Base-by-base conservation (phyloP, 2,888 invertebrate species). In the Meghimatium bilineatum region DNA sequence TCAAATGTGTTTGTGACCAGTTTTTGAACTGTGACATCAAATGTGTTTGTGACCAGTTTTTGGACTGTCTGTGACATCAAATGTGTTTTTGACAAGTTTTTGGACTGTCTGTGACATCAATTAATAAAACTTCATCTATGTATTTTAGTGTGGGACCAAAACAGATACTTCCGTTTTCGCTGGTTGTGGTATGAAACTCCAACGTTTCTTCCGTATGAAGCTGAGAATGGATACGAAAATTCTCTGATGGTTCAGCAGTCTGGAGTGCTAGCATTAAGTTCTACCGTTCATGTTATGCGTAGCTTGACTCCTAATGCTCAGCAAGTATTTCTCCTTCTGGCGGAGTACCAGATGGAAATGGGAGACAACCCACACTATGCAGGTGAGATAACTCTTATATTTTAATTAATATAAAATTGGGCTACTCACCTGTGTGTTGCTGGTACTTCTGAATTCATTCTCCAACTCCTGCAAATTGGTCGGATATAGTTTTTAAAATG, bases 151-250 rank as follows among this genome's bases (percentile, higher is more conserved):
- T 98, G 98, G 97, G 97, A 98, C 92, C 97, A 97, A 90, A 95
- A 95, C 10, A 97, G 97, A 91, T 94, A 97, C 44, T 96, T 96
- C 89, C 96, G 96, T 90, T 97, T 96, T 90, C 97, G 97, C 91
- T 98, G 97, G 94, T 95, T 96, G 5, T 98, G 97, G 97, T 97
- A 96, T 95, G 97, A 98, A 92, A 96, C 96, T 5, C 97, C 98
- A 0, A 97, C 97, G 0, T 96, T 96, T 93, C 92, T 96, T 86
- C 96, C 97, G 0, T 99, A 99, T 92, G 94, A 94, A 0, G 96
- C 96, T 88, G 98, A 98, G 87, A 93, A 93, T 14, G 91, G 93
- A 0, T 93, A 93, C 67, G 93, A 98, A 93, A 96, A 96, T 92
- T 97, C 97, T 0, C 94, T 97, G 87, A 94, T 97, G 94, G 96